Percentiles rank a stretch among this genome's conserved stretches.
Conservation (phyloP, 2,888 invertebrate genomes). For the Kryphioiulus occultus region DNA sequence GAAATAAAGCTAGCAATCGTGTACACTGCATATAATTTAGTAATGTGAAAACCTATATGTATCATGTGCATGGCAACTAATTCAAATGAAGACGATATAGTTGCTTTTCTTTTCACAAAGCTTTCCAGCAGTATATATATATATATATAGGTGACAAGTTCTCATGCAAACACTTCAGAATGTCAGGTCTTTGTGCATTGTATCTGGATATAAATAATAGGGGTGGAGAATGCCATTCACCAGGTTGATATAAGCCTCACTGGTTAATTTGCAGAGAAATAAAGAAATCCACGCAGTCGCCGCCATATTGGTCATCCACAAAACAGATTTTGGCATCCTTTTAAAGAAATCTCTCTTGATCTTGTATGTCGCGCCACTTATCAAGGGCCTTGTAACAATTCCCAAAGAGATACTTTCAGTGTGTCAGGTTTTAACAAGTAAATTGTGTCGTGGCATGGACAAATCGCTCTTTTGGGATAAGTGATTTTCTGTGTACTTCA, state of each 20-base stretch:
- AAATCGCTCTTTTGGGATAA: constrained; percentile 49
- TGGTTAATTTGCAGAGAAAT: background rate
- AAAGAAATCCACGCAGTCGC: background rate
- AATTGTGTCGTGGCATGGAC: constrained; percentile 41
- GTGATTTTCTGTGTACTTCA: constrained; percentile 47
- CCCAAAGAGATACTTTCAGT: constrained; percentile 14
- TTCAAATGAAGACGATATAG: too few relatives aligned
- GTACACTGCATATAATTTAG: too few relatives aligned
- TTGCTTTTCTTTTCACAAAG: constrained; percentile 2
- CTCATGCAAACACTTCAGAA: background rate
- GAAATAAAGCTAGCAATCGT: too few relatives aligned
- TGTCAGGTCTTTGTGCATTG: constrained; percentile 7
- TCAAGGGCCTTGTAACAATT: background rate
- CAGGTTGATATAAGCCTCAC: background rate
- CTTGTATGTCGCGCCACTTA: too few relatives aligned
- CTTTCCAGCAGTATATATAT: background rate
- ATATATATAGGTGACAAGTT: constrained; percentile 27
- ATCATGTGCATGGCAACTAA: too few relatives aligned
- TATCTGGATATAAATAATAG: background rate
- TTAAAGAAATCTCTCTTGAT: background rate
- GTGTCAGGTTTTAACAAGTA: constrained; percentile 10
- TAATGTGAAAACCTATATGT: too few relatives aligned
- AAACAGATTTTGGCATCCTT: background rate
- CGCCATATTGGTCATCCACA: background rate
- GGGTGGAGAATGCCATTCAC: background rate